Evolutionary conservation across 2,797 vertebrate genomes (phyloP).

Genomic region (Pteropus rufus): DNA sequence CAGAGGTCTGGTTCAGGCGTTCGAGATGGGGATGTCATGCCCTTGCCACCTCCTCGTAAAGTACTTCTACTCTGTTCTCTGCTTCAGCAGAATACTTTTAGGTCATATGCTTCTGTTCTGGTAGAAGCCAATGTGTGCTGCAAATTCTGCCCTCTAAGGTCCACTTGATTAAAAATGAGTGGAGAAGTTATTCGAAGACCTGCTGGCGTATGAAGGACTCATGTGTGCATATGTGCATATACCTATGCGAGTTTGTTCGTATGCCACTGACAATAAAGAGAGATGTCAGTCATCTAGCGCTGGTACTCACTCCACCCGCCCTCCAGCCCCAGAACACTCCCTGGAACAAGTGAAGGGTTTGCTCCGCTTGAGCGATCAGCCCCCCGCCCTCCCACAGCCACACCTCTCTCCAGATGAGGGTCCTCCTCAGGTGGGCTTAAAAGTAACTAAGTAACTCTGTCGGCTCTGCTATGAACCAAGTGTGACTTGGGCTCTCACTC

Average conservation of each 20-base stretch:
- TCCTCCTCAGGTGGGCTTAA: not conserved
- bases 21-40: accelerated
- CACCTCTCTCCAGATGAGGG: not conserved
- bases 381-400: not conserved
- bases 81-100: not conserved
- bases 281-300: not conserved
- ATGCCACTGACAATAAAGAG: not conserved
- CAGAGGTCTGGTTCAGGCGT: not conserved
- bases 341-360: not conserved
- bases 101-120: not conserved
- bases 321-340: not conserved
- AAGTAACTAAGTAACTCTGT: not conserved
- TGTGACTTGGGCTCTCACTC: too few species aligned
- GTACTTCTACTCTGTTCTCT: not conserved
- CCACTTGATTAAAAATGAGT: not conserved
- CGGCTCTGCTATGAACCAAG: not conserved
- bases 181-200: not conserved
- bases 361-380: too few species aligned
- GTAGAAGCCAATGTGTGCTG: not conserved
- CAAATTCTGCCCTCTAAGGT: not conserved
- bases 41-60: not conserved
- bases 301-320: accelerated
- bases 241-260: accelerated
- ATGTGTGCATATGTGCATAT: accelerated
- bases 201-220: too few species aligned